Percentiles rank a stretch among this genome's conserved stretches.
Conservation (phyloP, 1,140 invertebrate species). For the Diplogasteroides magnus region DNA sequence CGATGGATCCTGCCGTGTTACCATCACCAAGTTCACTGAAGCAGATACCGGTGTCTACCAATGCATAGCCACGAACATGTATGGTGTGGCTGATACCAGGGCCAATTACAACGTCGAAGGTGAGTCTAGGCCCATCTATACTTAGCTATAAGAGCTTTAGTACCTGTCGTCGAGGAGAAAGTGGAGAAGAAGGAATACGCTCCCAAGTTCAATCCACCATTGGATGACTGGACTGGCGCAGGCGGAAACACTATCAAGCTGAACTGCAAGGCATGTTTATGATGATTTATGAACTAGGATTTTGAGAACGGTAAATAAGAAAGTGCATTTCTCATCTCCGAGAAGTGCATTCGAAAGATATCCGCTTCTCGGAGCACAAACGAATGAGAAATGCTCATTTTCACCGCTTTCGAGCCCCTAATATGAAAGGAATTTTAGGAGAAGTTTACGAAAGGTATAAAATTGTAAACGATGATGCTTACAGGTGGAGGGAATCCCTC, state of each 20-base stretch:
- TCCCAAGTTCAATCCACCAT: conserved; percentile 50
- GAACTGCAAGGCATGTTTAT: conserved; percentile 37
- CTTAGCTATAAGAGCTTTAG: too few relatives aligned
- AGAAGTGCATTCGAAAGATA: too few relatives aligned
- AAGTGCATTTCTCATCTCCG: too few relatives aligned
- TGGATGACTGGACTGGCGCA: conserved; percentile 39
- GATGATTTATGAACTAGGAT: too few relatives aligned
- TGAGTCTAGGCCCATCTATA: too few relatives aligned
- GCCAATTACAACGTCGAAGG: conserved; percentile 76
- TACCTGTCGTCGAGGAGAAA: conserved; percentile 13
- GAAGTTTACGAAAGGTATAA: too few relatives aligned
- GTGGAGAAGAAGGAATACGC: conserved; percentile 36
- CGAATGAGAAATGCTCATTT: too few relatives aligned
- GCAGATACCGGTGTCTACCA: conserved; percentile 86
- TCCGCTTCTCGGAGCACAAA: too few relatives aligned
- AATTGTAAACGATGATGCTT: too few relatives aligned
- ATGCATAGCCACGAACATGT: conserved; percentile 83
- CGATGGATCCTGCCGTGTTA: conserved; percentile 80
- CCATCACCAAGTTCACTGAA: conserved; percentile 78
- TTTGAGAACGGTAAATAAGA: too few relatives aligned
- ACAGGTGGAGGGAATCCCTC: conserved; percentile 38
- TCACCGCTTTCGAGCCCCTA: too few relatives aligned
- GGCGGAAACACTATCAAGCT: conserved; percentile 37
- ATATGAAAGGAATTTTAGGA: too few relatives aligned
- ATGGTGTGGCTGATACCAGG: conserved; percentile 75